Conservation (phyloP, 37 sponge, comb jelly and placozoan species). For the Hormiphora californensis region DNA sequence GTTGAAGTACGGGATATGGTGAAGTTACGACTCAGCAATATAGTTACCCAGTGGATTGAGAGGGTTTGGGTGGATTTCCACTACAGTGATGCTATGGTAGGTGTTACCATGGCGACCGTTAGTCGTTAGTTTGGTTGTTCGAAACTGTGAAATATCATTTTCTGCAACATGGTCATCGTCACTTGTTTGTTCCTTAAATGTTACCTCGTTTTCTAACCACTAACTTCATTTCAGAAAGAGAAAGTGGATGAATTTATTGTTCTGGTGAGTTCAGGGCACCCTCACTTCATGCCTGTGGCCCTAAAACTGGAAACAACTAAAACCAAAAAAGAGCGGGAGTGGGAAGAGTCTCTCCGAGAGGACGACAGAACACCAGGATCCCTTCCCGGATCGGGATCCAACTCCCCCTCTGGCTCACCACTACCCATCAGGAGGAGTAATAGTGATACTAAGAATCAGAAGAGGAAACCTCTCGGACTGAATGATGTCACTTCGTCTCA, state of each 20-base stretch:
- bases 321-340: constrained; percentile 20
- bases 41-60: constrained; percentile 50
- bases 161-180: too few relatives aligned
- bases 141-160: too few relatives aligned
- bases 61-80: constrained; percentile 51
- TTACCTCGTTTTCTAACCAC: too few relatives aligned
- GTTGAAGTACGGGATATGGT: constrained; percentile 7
- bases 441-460: not conserved
- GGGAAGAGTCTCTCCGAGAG: constrained; percentile 49
- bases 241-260: constrained; percentile 1
- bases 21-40: constrained; percentile 15
- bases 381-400: constrained; percentile 21
- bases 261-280: constrained; percentile 36
- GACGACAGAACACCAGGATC: constrained; percentile 19
- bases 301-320: constrained; percentile 44
- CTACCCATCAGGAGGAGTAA: not conserved
- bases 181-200: too few relatives aligned
- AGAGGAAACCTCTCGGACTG: constrained; percentile 38
- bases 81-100: constrained; percentile 26
- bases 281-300: constrained; percentile 15
- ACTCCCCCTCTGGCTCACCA: constrained; percentile 34
- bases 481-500: not conserved
- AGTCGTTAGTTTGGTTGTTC: too few relatives aligned
- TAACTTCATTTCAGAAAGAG: too few relatives aligned
- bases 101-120: too few relatives aligned